Conservation (phyloP, 2,113 vertebrate species). For the Centropristis striata region DNA sequence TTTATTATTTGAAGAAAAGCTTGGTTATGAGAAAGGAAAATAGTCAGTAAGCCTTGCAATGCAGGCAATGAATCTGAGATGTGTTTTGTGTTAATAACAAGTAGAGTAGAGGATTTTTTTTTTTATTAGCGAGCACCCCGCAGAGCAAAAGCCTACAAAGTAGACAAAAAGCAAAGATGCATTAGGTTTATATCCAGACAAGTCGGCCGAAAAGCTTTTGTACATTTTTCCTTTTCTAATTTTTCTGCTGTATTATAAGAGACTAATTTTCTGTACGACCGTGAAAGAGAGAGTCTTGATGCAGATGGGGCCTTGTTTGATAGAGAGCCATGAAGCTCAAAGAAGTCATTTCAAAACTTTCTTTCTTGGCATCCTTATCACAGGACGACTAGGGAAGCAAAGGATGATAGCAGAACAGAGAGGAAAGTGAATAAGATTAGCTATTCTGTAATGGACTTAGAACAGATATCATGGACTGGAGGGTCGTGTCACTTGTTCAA, state of each 20-base stretch:
- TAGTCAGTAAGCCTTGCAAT: slow-evolving; percentile 22
- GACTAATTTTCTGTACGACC: slow-evolving; percentile 22
- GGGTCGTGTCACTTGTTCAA: slow-evolving; percentile 3
- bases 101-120: slow-evolving; percentile 42
- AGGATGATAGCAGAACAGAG: slow-evolving; percentile 16
- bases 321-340: slow-evolving; percentile 22
- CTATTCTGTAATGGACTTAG: slow-evolving; percentile 16
- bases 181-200: slow-evolving; percentile 31
- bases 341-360: slow-evolving; percentile 46
- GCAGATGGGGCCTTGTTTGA: slow-evolving; percentile 58
- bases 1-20: slow-evolving; percentile 38
- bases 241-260: slow-evolving; percentile 54
- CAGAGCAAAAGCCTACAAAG: slow-evolving; percentile 42
- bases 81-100: slow-evolving; percentile 55
- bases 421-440: slow-evolving; percentile 24
- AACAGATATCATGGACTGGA: slow-evolving; percentile 20
- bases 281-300: slow-evolving; percentile 36
- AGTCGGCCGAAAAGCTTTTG: slow-evolving; percentile 14
- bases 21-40: slow-evolving; percentile 26
- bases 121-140: slow-evolving; percentile 54
- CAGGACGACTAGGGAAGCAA: slow-evolving; percentile 15
- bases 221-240: slow-evolving; percentile 21
- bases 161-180: slow-evolving; percentile 47
- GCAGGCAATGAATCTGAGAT: slow-evolving; percentile 54
- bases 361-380: slow-evolving; percentile 4